Conservation (phyloP, 2,797 vertebrate species). For the Odontamblyopus rebecca region DNA sequence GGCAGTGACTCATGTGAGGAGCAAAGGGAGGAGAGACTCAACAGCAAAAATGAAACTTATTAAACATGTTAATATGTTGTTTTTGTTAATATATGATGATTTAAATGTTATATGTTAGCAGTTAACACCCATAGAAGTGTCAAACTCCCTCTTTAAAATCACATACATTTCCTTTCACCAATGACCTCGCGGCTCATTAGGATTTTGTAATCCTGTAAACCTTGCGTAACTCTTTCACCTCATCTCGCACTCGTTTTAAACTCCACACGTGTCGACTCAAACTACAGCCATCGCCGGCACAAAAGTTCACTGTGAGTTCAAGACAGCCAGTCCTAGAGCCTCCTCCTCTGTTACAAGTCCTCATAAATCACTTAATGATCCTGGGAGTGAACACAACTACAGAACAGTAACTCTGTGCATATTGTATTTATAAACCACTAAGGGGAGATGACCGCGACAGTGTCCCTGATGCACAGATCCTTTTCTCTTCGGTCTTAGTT, state of each 20-base stretch:
- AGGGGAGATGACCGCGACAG: conserved; percentile 31
- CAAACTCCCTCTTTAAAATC: too few relatives aligned
- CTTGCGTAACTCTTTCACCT: conserved; percentile 2
- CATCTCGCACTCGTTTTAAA: conserved; percentile 38
- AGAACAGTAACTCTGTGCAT: conserved; percentile 28
- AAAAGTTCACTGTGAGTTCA: conserved; percentile 26
- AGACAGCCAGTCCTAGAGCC: conserved; percentile 27
- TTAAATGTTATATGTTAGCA: too few relatives aligned
- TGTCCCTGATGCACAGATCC: conserved; percentile 32
- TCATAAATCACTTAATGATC: conserved; percentile 48
- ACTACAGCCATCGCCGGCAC: conserved; percentile 14
- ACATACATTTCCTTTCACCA: not conserved
- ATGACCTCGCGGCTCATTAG: not conserved
- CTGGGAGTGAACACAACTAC: conserved; percentile 23
- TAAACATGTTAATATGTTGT: too few relatives aligned
- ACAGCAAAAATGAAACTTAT: too few relatives aligned
- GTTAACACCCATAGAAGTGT: too few relatives aligned
- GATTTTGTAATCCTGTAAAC: not conserved
- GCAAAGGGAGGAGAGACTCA: too few relatives aligned
- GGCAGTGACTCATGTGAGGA: too few relatives aligned
- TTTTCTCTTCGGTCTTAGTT: conserved; percentile 42
- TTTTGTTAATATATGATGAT: too few relatives aligned
- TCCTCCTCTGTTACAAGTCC: conserved; percentile 26
- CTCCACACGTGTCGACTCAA: conserved; percentile 33
- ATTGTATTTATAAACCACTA: conserved; percentile 26